Evolutionary conservation across 2,888 invertebrate species (phyloP).

Genomic region (Lithophane socia): DNA sequence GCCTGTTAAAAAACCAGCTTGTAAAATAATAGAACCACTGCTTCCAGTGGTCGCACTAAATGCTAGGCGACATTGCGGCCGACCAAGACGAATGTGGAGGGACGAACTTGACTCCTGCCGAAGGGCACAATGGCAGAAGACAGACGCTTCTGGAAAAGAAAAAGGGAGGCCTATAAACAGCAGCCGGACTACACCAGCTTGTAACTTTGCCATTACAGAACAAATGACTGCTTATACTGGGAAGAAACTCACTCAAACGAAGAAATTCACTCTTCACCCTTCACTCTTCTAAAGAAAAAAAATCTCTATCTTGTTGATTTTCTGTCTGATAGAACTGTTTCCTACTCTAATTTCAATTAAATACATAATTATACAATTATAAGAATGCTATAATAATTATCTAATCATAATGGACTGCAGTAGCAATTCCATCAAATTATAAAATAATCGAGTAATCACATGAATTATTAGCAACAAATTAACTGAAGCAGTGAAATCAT

Average conservation of each 20-base stretch:
- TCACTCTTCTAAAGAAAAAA: too few species aligned
- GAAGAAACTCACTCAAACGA: too few species aligned
- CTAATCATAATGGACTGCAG: not conserved
- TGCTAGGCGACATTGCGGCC: not conserved
- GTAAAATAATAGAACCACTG: not conserved
- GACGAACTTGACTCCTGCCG: not conserved
- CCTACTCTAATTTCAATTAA: not conserved
- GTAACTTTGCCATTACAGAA: not conserved
- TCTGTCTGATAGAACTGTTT: not conserved
- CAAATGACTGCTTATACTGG: not conserved
- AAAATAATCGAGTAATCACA: conserved; percentile 36
- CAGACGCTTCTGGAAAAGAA: not conserved
- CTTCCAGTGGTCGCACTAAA: not conserved
- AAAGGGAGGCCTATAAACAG: not conserved
- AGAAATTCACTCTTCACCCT: too few species aligned
- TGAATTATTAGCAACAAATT: conserved; percentile 49
- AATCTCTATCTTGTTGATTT: too few species aligned
- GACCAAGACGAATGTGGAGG: not conserved
- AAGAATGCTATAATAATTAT: not conserved
- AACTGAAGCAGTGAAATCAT: conserved; percentile 41
- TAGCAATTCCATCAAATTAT: conserved; percentile 21
- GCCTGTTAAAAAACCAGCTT: conserved; percentile 4
- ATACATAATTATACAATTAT: not conserved
- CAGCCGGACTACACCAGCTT: too few species aligned
- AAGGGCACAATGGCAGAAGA: not conserved